Percentiles rank a stretch among this genome's conserved stretches.
phyloP scores from a whole-genome alignment of 2,113 vertebrate genomes.

The Xenopus laevis region DNA sequence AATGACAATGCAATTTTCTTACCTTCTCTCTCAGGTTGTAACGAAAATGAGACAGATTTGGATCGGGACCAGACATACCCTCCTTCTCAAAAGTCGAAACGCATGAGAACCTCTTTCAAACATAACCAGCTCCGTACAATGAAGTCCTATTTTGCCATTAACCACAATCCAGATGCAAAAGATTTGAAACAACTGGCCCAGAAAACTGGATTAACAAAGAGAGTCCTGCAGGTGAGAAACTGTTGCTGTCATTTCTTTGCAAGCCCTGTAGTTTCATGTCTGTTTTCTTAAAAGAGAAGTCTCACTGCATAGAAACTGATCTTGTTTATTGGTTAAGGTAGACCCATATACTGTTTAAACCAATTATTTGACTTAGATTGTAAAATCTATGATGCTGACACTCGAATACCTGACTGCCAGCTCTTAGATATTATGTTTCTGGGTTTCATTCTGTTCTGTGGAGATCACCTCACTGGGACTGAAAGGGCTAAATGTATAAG shows the following conservation, averaged over 20 bases:
- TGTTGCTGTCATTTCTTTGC: background rate
- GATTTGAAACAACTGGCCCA: constrained; percentile 99
- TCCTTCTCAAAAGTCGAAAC: constrained; percentile 96
- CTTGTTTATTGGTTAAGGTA: too few species aligned
- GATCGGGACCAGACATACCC: constrained; percentile 96
- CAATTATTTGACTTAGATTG: too few species aligned
- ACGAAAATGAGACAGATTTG: constrained; percentile 93
- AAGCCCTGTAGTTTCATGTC: too few species aligned
- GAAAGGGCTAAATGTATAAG: too few species aligned
- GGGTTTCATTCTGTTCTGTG: too few species aligned
- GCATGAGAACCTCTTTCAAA: constrained; percentile 98
- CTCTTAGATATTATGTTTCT: too few species aligned
- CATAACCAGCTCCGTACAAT: constrained; percentile 99
- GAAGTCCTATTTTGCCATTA: constrained; percentile 99
- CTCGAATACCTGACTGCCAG: too few species aligned
- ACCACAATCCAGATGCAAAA: constrained; percentile 98
- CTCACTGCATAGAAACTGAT: too few species aligned
- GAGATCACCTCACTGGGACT: too few species aligned
- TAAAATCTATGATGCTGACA: too few species aligned
- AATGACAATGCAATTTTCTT: background rate
- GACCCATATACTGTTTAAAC: too few species aligned
- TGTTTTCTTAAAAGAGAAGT: too few species aligned
- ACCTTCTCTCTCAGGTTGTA: constrained; percentile 77
- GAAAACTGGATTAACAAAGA: constrained; percentile 98
- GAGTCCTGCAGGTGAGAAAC: constrained; percentile 96